These are phyloP conservation scores for Podilymbus podiceps DNA, from an alignment of 2,113 vertebrate species.

Conservation along the genomic window DNA sequence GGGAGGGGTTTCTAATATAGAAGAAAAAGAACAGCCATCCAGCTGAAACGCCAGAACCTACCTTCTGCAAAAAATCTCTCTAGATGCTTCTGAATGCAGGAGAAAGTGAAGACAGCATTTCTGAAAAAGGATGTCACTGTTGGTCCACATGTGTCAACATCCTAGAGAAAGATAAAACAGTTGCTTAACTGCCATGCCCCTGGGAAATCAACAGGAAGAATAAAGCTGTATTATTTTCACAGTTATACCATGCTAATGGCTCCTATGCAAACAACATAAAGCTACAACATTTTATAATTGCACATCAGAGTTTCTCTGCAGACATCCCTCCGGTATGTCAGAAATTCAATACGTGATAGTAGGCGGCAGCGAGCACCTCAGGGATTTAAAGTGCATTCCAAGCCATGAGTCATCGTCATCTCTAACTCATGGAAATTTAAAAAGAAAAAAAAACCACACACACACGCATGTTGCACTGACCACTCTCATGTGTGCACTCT, in stretches of 20 bases:
- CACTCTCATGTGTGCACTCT: not conserved
- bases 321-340: slow-evolving; percentile 56
- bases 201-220: slow-evolving; percentile 35
- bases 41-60: slow-evolving; percentile 42
- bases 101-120: slow-evolving; percentile 14
- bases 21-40: not conserved
- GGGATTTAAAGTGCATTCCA: slow-evolving; percentile 61
- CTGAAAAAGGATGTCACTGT: slow-evolving; percentile 33
- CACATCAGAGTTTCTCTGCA: slow-evolving; percentile 58
- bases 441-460: not conserved
- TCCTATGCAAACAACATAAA: slow-evolving; percentile 52
- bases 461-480: not conserved
- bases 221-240: slow-evolving; percentile 1
- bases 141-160: slow-evolving; percentile 61
- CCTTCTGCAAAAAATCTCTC: slow-evolving; percentile 41
- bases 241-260: slow-evolving; percentile 21
- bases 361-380: slow-evolving; percentile 55
- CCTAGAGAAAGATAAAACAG: slow-evolving; percentile 50
- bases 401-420: slow-evolving; percentile 58
- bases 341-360: slow-evolving; percentile 64
- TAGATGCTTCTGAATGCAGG: slow-evolving; percentile 15
- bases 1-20: not conserved
- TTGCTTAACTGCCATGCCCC: slow-evolving; percentile 4
- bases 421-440: slow-evolving; percentile 44
- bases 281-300: slow-evolving; percentile 32